These are phyloP conservation scores for Melanaphis sacchari DNA, from an alignment of 1,140 invertebrate genomes.

Conservation along the genomic window DNA sequence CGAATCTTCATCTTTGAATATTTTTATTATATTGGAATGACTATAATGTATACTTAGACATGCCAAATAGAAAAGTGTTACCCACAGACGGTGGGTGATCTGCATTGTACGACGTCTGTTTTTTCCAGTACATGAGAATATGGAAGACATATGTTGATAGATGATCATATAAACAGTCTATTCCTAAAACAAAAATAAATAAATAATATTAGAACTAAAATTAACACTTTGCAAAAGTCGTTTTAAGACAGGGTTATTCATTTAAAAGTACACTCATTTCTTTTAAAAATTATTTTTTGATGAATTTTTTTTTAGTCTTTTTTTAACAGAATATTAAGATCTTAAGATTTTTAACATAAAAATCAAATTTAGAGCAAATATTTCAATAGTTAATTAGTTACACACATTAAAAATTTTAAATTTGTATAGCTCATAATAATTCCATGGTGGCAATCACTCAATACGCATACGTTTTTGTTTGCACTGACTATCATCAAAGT, in stretches of 20 bases:
- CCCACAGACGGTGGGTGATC: constrained; percentile 43
- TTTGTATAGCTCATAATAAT: not conserved
- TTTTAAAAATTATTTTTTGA: not conserved
- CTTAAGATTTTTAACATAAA: not conserved
- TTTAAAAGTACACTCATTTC: not conserved
- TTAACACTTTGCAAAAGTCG: not conserved
- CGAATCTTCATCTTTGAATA: constrained; percentile 46
- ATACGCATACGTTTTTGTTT: too few relatives aligned
- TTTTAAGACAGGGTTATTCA: not conserved
- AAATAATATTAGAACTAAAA: constrained; percentile 16
- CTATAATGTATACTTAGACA: constrained; percentile 45
- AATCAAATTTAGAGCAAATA: not conserved
- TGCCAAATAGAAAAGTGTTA: constrained; percentile 46
- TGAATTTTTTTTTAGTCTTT: too few relatives aligned
- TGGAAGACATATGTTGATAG: constrained; percentile 55
- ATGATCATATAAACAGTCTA: not conserved
- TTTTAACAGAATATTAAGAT: not conserved
- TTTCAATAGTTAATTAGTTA: not conserved
- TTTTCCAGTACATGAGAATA: constrained; percentile 54
- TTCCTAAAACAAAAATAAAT: constrained; percentile 47
- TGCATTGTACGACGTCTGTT: constrained; percentile 51
- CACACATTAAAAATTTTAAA: not conserved
- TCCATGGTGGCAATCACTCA: too few relatives aligned
- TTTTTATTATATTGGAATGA: constrained; percentile 55
- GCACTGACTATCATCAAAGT: too few relatives aligned